phyloP scores from a whole-genome alignment of 2,888 invertebrate genomes.

The Stenurella melanura region DNA sequence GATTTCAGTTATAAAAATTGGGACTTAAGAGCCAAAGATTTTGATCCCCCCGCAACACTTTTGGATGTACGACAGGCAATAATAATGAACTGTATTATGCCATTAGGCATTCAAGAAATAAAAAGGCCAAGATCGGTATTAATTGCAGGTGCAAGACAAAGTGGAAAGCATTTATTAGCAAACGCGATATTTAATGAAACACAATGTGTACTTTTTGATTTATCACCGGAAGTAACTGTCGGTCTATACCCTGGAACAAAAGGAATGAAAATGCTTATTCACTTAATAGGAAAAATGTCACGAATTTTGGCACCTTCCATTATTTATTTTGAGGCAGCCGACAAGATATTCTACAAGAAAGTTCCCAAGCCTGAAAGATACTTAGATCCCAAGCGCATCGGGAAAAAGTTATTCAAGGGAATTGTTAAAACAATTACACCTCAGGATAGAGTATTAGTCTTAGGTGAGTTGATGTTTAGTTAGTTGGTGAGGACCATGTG shows the following conservation, averaged over 20 bases:
- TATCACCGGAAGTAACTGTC: slow-evolving; percentile 81
- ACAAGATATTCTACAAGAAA: slow-evolving; percentile 82
- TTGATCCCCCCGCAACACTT: slow-evolving; percentile 75
- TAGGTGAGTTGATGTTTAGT: slow-evolving; percentile 73
- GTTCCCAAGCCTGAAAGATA: slow-evolving; percentile 79
- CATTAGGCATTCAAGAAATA: slow-evolving; percentile 73
- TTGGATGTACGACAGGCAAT: slow-evolving; percentile 79
- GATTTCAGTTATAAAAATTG: slow-evolving; percentile 78
- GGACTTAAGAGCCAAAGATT: slow-evolving; percentile 59
- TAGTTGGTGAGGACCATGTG: too few species aligned
- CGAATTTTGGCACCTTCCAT: slow-evolving; percentile 83
- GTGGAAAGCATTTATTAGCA: slow-evolving; percentile 83
- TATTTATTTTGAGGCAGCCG: slow-evolving; percentile 81
- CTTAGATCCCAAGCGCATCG: slow-evolving; percentile 82
- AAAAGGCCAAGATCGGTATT: slow-evolving; percentile 77
- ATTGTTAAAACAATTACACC: slow-evolving; percentile 81
- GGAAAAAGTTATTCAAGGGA: slow-evolving; percentile 80
- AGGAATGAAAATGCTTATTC: slow-evolving; percentile 80
- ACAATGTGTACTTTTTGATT: slow-evolving; percentile 84
- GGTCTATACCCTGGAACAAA: slow-evolving; percentile 83
- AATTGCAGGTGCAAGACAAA: slow-evolving; percentile 81
- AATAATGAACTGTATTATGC: slow-evolving; percentile 78
- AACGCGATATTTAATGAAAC: slow-evolving; percentile 86
- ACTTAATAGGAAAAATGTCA: slow-evolving; percentile 80
- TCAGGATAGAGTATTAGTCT: slow-evolving; percentile 81